Base-by-base conservation (phyloP, 2,113 vertebrate species). In the Hippocampus barbouri region DNA sequence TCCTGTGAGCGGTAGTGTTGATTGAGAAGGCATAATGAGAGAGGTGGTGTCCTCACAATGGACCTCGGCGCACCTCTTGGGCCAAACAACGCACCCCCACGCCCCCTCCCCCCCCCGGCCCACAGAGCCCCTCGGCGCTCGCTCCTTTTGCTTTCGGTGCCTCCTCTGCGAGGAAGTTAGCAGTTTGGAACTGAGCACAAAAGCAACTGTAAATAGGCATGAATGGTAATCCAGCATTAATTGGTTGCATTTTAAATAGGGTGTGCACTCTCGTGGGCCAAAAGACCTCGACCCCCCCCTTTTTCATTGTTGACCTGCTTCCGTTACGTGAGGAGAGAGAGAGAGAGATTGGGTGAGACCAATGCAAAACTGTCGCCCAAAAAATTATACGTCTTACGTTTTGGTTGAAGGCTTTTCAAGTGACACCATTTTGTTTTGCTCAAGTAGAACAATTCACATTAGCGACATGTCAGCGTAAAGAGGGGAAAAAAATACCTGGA, bases 21-120 rank as follows among this genome's bases (percentile, higher is more conserved):
- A 98, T 97, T 98, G 96, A 99, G 96, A 95, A 96, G 94, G 93
- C 92, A 96, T 98, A 99, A 98, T 98, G 96, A 97, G 97, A 95
- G 97, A 97, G 96, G 95, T 96, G 95, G 95, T 95, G 94, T 97
- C 95, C 92, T 92, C 93, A 99, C 97, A 99, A 98, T 96, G 94
- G 94, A 92, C 91, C 96, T 97, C 95, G 92, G 94, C 95, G 94
- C 95, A 94, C 96, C 95, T 95, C 93, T 94, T 89, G 92, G 92
- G 96, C 95, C 95, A 97, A 98, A 98, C 96, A 97, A 95, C 40
- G 34, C 34, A 94, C 94, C 94, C 91, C 88, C 93, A 92, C 94
- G 94, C 12, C 1, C 25, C 25, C 25, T 1, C 10, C 15, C n/a
- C n/a, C 5, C 9, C 15, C n/a, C 41, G 8, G 41, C 5, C 47